phyloP scores from a whole-genome alignment of 64 coral and sea anemone species.

The Actinia tenebrosa region DNA sequence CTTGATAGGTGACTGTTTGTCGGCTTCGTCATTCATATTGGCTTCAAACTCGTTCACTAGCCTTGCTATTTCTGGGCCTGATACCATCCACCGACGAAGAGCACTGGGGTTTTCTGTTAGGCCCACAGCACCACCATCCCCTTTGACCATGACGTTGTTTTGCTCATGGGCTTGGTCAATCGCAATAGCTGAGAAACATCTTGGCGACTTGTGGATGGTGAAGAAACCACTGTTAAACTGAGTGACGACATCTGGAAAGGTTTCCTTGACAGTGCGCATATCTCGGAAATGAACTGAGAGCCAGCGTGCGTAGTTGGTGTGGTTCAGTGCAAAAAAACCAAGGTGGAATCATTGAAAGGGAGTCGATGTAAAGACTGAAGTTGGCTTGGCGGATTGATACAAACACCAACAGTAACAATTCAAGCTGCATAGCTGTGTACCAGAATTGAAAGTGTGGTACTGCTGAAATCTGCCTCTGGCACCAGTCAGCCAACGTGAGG shows the following conservation, averaged over 20 bases:
- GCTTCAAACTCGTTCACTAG: background rate
- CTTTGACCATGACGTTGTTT: conserved; percentile 32
- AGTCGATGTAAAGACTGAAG: conserved; percentile 24
- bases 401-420: conserved; percentile 15
- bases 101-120: conserved; percentile 15
- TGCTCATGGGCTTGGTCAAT: conserved; percentile 46
- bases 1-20: background rate
- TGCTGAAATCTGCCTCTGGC: background rate
- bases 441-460: conserved; percentile 53
- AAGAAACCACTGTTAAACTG: background rate
- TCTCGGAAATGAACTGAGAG: conserved; percentile 13
- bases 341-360: background rate
- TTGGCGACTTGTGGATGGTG: background rate
- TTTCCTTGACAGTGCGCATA: conserved; percentile 5
- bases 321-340: conserved; percentile 34
- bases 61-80: conserved; percentile 2
- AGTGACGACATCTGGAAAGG: background rate
- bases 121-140: conserved; percentile 22
- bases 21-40: background rate
- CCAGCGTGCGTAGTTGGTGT: conserved; percentile 43
- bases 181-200: conserved; percentile 5
- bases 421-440: conserved; percentile 33
- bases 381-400: conserved; percentile 30
- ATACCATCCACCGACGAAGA: conserved; percentile 29
- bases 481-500: conserved; percentile 21